A percentile compares a stretch with the other conserved stretches of the same genome.
These are phyloP conservation scores for Neosilurus hyrtlii DNA, from an alignment of 2,797 vertebrate genomes.

Conservation along the genomic window DNA sequence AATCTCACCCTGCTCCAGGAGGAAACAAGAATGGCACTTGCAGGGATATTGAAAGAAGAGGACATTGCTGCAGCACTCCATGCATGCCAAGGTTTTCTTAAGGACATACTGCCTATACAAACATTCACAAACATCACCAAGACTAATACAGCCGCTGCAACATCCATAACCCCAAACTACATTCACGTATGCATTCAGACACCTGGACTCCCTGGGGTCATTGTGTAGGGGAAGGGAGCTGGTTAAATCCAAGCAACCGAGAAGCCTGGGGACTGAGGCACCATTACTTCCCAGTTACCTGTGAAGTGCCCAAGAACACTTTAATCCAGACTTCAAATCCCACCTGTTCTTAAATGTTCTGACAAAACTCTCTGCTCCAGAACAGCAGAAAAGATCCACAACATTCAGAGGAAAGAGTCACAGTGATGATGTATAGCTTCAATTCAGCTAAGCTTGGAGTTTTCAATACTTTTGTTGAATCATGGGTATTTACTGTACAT, in stretches of 20 bases:
- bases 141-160: background rate
- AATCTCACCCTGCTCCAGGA: slow-evolving; percentile 4
- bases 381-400: background rate
- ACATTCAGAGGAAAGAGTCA: background rate
- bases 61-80: slow-evolving; percentile 77
- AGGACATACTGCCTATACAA: slow-evolving; percentile 20
- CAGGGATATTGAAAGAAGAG: slow-evolving; percentile 75
- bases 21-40: slow-evolving; percentile 73
- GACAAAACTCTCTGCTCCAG: slow-evolving; percentile 60
- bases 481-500: background rate
- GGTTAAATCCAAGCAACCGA: slow-evolving; percentile 65
- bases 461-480: background rate
- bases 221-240: slow-evolving; percentile 55
- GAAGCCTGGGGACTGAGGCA: slow-evolving; percentile 67
- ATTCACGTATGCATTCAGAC: slow-evolving; percentile 34
- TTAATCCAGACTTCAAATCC: slow-evolving; percentile 51
- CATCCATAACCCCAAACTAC: slow-evolving; percentile 21
- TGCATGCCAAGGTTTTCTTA: slow-evolving; percentile 74
- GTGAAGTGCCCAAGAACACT: slow-evolving; percentile 57
- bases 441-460: background rate
- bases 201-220: slow-evolving; percentile 42
- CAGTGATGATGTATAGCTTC: background rate
- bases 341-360: slow-evolving; percentile 63
- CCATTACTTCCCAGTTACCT: slow-evolving; percentile 61
- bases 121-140: slow-evolving; percentile 30